Conservation (phyloP, 2,888 invertebrate species). For the Leptinotarsa peninsularis region DNA sequence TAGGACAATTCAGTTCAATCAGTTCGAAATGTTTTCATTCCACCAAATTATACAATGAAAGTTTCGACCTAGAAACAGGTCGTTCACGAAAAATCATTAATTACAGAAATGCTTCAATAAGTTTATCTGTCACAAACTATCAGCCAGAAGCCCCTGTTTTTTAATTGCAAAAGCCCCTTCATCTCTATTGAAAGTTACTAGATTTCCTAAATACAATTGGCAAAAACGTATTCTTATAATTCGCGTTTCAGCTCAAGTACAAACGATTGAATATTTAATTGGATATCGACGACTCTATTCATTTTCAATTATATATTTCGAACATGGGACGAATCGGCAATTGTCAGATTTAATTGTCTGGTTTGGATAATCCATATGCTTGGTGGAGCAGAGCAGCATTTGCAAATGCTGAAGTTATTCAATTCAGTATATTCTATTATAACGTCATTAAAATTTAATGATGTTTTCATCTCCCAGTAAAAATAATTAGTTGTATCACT, state of each 20-base stretch:
- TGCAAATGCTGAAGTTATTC: not conserved
- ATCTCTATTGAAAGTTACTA: not conserved
- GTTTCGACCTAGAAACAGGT: too few relatives aligned
- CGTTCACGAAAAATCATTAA: too few relatives aligned
- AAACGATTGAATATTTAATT: slow-evolving; percentile 8
- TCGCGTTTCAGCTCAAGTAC: not conserved
- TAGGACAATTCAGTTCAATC: not conserved
- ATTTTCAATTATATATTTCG: not conserved
- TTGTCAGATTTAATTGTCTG: slow-evolving; percentile 1
- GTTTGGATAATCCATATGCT: not conserved
- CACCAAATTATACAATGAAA: too few relatives aligned
- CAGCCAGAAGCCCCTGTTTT: too few relatives aligned
- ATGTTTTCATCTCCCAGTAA: too few relatives aligned
- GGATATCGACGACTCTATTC: not conserved
- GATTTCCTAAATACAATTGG: not conserved
- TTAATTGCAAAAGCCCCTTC: not conserved
- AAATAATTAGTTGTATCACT: too few relatives aligned
- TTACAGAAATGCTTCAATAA: not conserved
- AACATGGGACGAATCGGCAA: not conserved
- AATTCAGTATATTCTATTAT: not conserved
- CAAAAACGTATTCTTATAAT: not conserved
- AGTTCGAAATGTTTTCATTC: too few relatives aligned
- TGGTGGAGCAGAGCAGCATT: not conserved
- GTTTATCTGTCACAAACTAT: not conserved
- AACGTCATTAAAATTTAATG: too few relatives aligned